Base-by-base conservation (phyloP, 2,888 invertebrate species). In the Ectemnius continuus region DNA sequence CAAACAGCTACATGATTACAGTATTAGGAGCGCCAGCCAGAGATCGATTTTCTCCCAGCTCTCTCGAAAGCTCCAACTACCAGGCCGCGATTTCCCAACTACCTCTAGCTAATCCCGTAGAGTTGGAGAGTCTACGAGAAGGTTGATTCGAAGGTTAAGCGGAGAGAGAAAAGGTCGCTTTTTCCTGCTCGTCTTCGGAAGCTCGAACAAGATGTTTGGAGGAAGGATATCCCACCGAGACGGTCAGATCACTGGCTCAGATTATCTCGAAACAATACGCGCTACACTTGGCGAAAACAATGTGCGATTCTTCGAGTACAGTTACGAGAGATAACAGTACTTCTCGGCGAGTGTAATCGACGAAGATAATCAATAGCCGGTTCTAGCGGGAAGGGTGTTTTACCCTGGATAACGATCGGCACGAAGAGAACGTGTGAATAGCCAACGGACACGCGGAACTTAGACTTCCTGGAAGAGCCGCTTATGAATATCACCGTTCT, bases 401-500 rank as follows among this genome's bases (percentile, higher is more conserved):
- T 14, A 52, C 57, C 58, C 13, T 18, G 61, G 73, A 78, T 80
- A 81, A 73, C 13, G 59, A 69, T 74, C 67, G 71, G 52, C 56
- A 61, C 48, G 56, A 67, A 72, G 69, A 65, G 46, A 52, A 52
- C 52, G 57, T n/a, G 45, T 76, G 76, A 76, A 76, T 75, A 76
- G 75, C 61, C 45, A 36, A 26, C 62, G 60, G 47, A 63, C 56
- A n/a, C 61, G 14, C 61, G 60, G 57, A 23, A 52, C 20, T 8
- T 14, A 20, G 16, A 48, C 61, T 76, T 77, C 77, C 61, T 67
- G 58, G 70, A 75, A 75, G 62, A 56, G 45, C 36, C 73, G 73
- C 72, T 78, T 78, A 75, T 79, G 79, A 82, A 84, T 79, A 81
- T 81, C 68, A 67, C 70, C 8, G 36, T 36, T 8, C 36, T 36